A percentile compares a stretch with the other conserved stretches of the same genome.
These are phyloP conservation scores for Microplitis demolitor DNA, from an alignment of 1,140 invertebrate species.

Conservation along the genomic window DNA sequence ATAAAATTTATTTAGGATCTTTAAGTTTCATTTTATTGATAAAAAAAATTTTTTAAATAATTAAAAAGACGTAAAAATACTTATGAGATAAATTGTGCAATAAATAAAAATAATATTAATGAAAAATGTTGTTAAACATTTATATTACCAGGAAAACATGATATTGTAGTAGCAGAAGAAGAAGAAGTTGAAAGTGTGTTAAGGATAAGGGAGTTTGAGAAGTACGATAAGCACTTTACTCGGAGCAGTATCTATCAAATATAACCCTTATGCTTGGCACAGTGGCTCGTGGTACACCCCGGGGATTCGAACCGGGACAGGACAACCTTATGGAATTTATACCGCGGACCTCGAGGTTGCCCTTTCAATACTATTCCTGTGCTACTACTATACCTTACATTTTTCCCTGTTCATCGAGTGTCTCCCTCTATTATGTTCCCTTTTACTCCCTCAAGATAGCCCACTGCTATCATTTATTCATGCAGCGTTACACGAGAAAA, in stretches of 20 bases:
- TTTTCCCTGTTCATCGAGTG: slow-evolving; percentile 3
- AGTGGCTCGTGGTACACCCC: slow-evolving; percentile 37
- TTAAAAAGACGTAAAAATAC: too few relatives aligned
- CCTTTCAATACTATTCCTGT: neutral
- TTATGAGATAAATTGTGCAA: too few relatives aligned
- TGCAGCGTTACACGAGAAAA: slow-evolving; percentile 56
- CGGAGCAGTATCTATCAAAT: slow-evolving; percentile 57
- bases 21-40: too few relatives aligned
- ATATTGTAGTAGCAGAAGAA: neutral
- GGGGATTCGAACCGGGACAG: slow-evolving; percentile 46
- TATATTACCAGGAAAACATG: neutral
- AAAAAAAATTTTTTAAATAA: too few relatives aligned
- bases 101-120: neutral
- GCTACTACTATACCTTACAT: slow-evolving; percentile 5
- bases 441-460: slow-evolving; percentile 10
- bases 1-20: too few relatives aligned
- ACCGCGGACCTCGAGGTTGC: slow-evolving; percentile 38
- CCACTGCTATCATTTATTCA: slow-evolving; percentile 59
- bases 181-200: neutral
- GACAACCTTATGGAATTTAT: slow-evolving; percentile 59
- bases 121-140: neutral
- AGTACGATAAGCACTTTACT: slow-evolving; percentile 62
- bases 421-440: neutral
- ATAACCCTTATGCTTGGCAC: slow-evolving; percentile 55
- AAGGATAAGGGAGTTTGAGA: slow-evolving; percentile 33